A percentile compares a stretch with the other conserved stretches of the same genome.
Conservation (phyloP, 2,888 invertebrate genomes). For the Nemurella pictetii region DNA sequence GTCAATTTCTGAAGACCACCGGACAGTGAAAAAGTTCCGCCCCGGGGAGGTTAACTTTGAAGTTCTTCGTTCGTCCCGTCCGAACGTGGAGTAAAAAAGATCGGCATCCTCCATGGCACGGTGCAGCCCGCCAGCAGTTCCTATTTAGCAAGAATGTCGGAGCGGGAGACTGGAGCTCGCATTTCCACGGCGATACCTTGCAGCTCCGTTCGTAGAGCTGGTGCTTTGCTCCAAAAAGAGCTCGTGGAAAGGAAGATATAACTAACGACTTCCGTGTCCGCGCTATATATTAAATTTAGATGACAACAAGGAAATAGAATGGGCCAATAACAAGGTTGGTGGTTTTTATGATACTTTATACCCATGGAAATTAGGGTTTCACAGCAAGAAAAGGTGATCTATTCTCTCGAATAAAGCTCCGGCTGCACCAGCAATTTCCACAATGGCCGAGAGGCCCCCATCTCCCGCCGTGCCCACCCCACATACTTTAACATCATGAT, state of each 20-base stretch:
- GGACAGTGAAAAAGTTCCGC: constrained; percentile 13
- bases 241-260: constrained; percentile 27
- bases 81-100: background rate
- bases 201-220: constrained; percentile 8
- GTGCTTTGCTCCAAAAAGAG: constrained; percentile 7
- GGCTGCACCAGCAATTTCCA: background rate
- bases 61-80: background rate
- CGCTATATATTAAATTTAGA: constrained; percentile 29
- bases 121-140: background rate
- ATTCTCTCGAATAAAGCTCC: background rate
- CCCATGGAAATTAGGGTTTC: constrained; percentile 23
- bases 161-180: background rate
- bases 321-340: constrained; percentile 27
- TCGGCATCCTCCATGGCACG: background rate
- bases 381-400: background rate
- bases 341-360: constrained; percentile 25
- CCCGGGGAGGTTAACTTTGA: constrained; percentile 16
- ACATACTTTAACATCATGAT: background rate
- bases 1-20: constrained; percentile 25
- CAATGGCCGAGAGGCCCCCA: background rate
- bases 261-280: constrained; percentile 26
- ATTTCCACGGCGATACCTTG: constrained; percentile 10
- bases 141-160: background rate
- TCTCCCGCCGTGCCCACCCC: too few species aligned
- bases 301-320: constrained; percentile 32